phyloP scores from a whole-genome alignment of 1,140 invertebrate genomes.

The Nylanderia fulva region DNA sequence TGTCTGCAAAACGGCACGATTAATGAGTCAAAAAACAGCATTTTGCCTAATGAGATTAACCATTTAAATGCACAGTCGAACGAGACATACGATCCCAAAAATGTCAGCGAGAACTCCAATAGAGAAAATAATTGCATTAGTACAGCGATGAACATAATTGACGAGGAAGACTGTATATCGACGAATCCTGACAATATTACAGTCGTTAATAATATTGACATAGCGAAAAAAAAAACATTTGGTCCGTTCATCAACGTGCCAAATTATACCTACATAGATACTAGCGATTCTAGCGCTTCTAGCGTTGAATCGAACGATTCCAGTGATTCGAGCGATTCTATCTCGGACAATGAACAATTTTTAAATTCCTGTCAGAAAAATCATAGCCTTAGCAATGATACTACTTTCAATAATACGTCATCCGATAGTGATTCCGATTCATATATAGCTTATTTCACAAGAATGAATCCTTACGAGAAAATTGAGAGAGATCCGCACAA shows the following conservation, averaged over 20 bases:
- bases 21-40: neutral
- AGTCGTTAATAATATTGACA: neutral
- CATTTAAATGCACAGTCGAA: slow-evolving; percentile 18
- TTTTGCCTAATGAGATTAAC: slow-evolving; percentile 14
- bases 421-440: slow-evolving; percentile 78
- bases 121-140: slow-evolving; percentile 21
- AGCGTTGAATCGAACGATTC: slow-evolving; percentile 57
- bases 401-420: slow-evolving; percentile 59
- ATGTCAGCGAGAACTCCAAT: slow-evolving; percentile 25
- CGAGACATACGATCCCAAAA: neutral
- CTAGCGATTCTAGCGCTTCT: slow-evolving; percentile 69
- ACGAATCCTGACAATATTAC: too few species aligned
- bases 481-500: neutral
- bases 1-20: neutral
- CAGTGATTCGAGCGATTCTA: slow-evolving; percentile 61
- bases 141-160: slow-evolving; percentile 67
- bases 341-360: slow-evolving; percentile 66
- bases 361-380: slow-evolving; percentile 29
- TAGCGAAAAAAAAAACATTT: slow-evolving; percentile 5
- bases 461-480: slow-evolving; percentile 73
- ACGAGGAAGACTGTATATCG: slow-evolving; percentile 49
- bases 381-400: slow-evolving; percentile 18
- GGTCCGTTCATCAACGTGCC: slow-evolving; percentile 60
- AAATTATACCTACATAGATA: slow-evolving; percentile 72
- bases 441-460: slow-evolving; percentile 79